Base-by-base conservation (phyloP, 1,140 invertebrate species). In the Drosophila tsacasi region DNA sequence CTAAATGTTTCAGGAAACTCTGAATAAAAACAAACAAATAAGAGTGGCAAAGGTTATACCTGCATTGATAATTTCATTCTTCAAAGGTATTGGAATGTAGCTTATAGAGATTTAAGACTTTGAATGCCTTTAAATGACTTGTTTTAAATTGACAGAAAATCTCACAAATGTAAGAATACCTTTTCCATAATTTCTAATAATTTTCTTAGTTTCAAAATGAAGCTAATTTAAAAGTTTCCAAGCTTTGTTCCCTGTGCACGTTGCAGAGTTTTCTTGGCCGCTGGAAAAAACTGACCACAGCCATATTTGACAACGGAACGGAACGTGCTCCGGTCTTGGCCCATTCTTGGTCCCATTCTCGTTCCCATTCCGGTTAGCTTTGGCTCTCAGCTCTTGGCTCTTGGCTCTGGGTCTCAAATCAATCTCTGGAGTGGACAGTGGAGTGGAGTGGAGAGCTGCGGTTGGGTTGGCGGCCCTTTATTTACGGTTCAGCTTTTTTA, bases 291-390 rank as follows among this genome's bases (percentile, higher is more conserved):
- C 81, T 87, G 83, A 87, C 83, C 83, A 73, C 83, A 86, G 76
- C 83, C 83, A 86, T 86, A 86, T 86, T 89, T 89, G 83, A 86
- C 84, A 86, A 89, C 80, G 66, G 76, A 39, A 57, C 75, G 65
- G 80, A 90, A 89, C 85, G 81, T 85, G 84, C 85, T 85, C 60
- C 57, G 50, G 62, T 54, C 63, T 72, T 67, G 60, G 40, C 39
- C 74, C 49, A 46, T 54, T 76, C 59, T 62, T 58, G 63, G 50
- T 66, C 46, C 66, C 81, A 55, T 67, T 74, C 71, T 30, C 39
- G 73, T 72, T 64, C 77, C 83, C 63, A 65, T 35, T 63, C 63
- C 58, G 21, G 13, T 13, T 55, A 21, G 39, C 46, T 67, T 50
- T 35, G 27, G 19, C 60, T 68, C 30, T 9, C n/a, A 37, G 46